Percentiles rank a stretch among this genome's conserved stretches.
Conservation (phyloP, 37 sponge, comb jelly and placozoan species). For the Agelas oroides region DNA sequence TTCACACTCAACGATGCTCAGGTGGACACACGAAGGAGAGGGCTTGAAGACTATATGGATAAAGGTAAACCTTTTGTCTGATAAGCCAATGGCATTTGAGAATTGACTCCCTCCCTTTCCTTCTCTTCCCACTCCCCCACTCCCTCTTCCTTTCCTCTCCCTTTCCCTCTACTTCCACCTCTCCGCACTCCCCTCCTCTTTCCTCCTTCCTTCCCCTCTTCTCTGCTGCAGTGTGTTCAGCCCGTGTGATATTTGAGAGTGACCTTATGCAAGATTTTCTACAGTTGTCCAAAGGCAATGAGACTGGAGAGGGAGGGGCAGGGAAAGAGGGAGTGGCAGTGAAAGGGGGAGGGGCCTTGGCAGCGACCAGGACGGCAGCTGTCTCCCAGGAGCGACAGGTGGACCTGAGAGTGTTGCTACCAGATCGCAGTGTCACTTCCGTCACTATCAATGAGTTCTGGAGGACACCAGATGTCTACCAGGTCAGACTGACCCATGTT, state of each 20-base stretch:
- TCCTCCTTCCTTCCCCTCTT: neutral
- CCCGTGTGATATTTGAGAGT: slow-evolving; percentile 78
- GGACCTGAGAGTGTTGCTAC: slow-evolving; percentile 50
- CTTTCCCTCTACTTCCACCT: neutral
- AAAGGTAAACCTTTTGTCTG: slow-evolving; percentile 74
- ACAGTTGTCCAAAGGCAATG: neutral
- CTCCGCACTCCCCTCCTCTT: neutral
- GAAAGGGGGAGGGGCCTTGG: neutral
- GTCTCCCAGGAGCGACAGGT: slow-evolving; percentile 8
- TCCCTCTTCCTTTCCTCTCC: no score
- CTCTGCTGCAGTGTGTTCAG: slow-evolving; percentile 70
- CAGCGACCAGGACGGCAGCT: neutral
- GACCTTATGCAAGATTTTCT: slow-evolving; percentile 89
- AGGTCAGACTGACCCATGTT: slow-evolving; percentile 16
- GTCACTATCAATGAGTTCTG: slow-evolving; percentile 51
- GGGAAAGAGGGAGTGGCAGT: no score
- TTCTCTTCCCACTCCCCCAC: neutral
- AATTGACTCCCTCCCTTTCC: neutral
- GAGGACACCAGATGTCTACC: slow-evolving; percentile 58
- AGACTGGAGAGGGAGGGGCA: neutral
- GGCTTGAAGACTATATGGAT: slow-evolving; percentile 91
- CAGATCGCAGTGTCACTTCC: slow-evolving; percentile 35
- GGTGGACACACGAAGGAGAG: slow-evolving; percentile 84
- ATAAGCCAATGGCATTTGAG: neutral
- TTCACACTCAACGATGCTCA: slow-evolving; percentile 85